Evolutionary conservation across 2,113 vertebrate species (phyloP).

Genomic region (Parotia lawesii): DNA sequence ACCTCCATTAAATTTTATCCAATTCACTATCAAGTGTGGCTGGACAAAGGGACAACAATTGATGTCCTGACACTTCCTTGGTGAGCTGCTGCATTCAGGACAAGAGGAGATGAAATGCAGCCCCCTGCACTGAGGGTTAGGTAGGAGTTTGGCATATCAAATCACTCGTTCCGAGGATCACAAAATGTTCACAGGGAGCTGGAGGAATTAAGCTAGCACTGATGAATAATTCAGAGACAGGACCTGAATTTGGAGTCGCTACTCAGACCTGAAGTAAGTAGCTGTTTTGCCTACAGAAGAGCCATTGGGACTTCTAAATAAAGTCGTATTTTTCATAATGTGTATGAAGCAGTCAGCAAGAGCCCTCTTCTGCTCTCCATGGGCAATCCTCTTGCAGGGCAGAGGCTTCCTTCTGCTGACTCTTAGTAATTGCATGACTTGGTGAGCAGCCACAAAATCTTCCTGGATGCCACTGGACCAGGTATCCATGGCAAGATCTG

Average conservation of each 20-base stretch:
- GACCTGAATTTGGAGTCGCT: neutral
- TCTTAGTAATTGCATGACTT: neutral
- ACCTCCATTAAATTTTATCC: constrained; percentile 32
- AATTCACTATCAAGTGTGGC: neutral
- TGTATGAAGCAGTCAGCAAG: neutral
- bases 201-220: neutral
- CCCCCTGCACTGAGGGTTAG: neutral
- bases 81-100: neutral
- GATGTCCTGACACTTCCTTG: neutral
- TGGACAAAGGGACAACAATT: constrained; percentile 1
- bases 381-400: neutral
- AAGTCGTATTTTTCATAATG: neutral
- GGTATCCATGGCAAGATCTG: neutral
- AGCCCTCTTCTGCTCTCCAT: neutral
- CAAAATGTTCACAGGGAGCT: neutral
- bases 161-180: neutral
- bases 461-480: neutral
- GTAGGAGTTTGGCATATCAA: neutral
- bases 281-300: neutral
- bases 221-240: constrained; percentile 29
- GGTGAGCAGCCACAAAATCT: neutral
- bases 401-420: neutral
- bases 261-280: neutral
- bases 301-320: neutral
- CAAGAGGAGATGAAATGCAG: neutral